Conservation (phyloP, 2,797 vertebrate genomes). For the Alca torda region DNA sequence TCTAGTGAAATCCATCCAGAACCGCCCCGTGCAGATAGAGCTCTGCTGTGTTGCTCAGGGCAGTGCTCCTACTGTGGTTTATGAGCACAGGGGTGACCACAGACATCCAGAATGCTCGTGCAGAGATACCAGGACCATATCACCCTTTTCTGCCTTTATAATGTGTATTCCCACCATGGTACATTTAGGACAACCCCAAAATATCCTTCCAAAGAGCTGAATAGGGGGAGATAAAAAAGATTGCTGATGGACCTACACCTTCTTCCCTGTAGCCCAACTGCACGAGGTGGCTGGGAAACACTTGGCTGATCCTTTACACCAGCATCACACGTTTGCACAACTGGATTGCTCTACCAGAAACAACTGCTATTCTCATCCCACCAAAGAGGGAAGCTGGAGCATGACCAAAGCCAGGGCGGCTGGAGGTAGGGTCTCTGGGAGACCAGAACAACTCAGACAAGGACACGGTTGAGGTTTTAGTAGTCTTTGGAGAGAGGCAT, state of each 20-base stretch:
- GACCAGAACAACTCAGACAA: not conserved
- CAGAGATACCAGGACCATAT: rapidly evolving
- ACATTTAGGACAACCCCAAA: not conserved
- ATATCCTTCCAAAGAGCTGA: not conserved
- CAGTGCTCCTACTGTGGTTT: not conserved
- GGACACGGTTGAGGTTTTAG: not conserved
- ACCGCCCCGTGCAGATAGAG: not conserved
- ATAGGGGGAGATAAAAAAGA: not conserved
- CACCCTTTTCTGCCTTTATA: not conserved
- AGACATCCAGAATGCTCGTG: not conserved
- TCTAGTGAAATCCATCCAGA: not conserved
- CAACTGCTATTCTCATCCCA: not conserved
- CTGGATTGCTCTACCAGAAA: not conserved
- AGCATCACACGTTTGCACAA: not conserved
- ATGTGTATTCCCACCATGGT: rapidly evolving
- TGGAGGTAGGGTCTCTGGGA: not conserved
- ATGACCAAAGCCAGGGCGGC: rapidly evolving
- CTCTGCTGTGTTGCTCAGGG: not conserved
- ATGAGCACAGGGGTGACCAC: not conserved
- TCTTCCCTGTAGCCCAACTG: not conserved
- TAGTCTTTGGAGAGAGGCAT: not conserved
- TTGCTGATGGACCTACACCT: not conserved
- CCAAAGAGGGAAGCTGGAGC: not conserved
- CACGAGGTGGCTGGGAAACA: not conserved
- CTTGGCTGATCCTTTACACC: not conserved